Evolutionary conservation across 2,888 invertebrate genomes (phyloP), one percentile per base, ranked within the genome.

Genomic region (Drosophila paramelanica): DNA sequence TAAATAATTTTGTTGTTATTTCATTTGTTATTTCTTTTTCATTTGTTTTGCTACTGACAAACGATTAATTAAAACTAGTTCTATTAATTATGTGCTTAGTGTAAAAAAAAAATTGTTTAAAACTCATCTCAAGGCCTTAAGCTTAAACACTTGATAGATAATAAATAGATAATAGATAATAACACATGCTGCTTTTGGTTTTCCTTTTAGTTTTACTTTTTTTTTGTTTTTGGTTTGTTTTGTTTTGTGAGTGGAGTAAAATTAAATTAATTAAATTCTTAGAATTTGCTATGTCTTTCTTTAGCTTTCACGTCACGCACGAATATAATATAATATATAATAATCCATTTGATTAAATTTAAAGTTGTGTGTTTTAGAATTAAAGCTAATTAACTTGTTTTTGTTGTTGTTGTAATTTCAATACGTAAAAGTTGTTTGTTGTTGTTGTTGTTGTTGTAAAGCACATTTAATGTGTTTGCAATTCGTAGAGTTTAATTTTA

Each of bases 231-330:
- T 17, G 17, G 17, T 17, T 17, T 17, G 17, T 17, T 17, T 17
- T 17, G 17, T 11, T 50, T 36, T 69, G 27, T 57, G 67, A 67
- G 59, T 64, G 50, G 60, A 58, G 65, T 72, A 50, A 52, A 67
- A 64, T 50, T 84, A 82, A 75, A 66, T 80, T 82, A 88, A 75
- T 72, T 77, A 88, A 88, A 87, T 88, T 86, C 89, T 89, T 86
- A 86, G 82, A 81, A 81, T 82, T 79, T 78, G 60, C 89, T 90
- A 89, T 89, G 89, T 89, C 89, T 89, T 90, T 84, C 61, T 72
- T 89, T 81, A 76, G 86, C 81, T 87, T 88, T 86, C 73, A 76
- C 72, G 67, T 81, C 72, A 70, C 81, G 74, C 71, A 75, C 75
- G 64, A 79, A 60, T 67, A 61, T 61, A 70, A 52, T 43, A 52